Evolutionary conservation across 2,888 invertebrate genomes (phyloP).

Genomic region (Papilio gigon): DNA sequence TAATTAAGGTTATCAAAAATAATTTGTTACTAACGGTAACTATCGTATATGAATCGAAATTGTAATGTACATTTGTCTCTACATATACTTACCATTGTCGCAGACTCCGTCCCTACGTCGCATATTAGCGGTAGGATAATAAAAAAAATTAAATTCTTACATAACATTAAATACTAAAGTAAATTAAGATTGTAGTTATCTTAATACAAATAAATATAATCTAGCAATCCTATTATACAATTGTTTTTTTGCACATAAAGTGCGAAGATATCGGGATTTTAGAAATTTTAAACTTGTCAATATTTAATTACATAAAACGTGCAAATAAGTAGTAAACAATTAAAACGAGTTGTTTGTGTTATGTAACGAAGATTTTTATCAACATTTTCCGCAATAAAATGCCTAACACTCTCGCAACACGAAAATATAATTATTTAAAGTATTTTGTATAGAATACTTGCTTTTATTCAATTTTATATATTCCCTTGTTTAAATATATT

Average conservation of each 20-base stretch:
- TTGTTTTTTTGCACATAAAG: conserved; percentile 13
- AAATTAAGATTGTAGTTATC: conserved; percentile 4
- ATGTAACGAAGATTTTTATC: conserved; percentile 18
- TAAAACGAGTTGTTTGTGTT: conserved; percentile 17
- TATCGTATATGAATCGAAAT: no score
- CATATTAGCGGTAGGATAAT: no score
- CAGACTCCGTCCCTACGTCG: no score
- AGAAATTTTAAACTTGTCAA: conserved; percentile 17
- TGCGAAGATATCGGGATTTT: conserved; percentile 11
- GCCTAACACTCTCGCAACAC: background rate
- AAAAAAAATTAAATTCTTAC: background rate
- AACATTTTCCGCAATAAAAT: conserved; percentile 18
- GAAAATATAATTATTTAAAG: background rate
- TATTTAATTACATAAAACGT: conserved; percentile 17
- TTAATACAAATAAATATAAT: conserved; percentile 16
- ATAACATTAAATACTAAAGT: background rate
- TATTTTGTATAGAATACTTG: background rate
- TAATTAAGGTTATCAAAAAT: background rate
- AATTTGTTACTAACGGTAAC: no score
- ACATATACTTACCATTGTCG: no score
- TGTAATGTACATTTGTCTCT: background rate
- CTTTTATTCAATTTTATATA: no score
- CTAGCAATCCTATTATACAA: conserved; percentile 8
- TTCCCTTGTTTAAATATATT: no score
- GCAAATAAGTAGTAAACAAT: conserved; percentile 15